phyloP scores from a whole-genome alignment of 2,888 invertebrate species.

The Euphydryas editha region DNA sequence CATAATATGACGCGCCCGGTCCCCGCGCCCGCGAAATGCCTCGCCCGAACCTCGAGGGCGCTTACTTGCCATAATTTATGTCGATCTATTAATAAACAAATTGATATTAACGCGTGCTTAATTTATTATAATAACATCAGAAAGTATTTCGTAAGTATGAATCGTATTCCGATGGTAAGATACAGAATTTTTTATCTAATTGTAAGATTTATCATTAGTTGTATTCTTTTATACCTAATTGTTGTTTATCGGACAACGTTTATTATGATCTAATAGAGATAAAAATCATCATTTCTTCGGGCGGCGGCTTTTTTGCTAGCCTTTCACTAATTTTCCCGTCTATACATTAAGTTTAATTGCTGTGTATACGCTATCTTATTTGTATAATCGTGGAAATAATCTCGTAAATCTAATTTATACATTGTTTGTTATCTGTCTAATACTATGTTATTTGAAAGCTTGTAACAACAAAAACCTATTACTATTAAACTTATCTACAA shows the following conservation, averaged over 20 bases:
- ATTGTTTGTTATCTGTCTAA: slow-evolving; percentile 24
- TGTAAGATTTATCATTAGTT: background rate
- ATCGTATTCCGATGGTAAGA: background rate
- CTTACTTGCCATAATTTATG: slow-evolving; percentile 81
- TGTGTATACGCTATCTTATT: slow-evolving; percentile 38
- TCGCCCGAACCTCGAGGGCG: slow-evolving; percentile 69
- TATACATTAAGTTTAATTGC: slow-evolving; percentile 50
- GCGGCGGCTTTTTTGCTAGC: slow-evolving; percentile 54
- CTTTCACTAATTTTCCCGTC: slow-evolving; percentile 50
- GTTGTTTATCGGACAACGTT: slow-evolving; percentile 49
- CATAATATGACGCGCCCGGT: slow-evolving; percentile 81
- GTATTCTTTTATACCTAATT: slow-evolving; percentile 1
- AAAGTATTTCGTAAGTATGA: slow-evolving; percentile 13
- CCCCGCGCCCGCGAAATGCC: slow-evolving; percentile 74
- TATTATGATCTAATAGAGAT: slow-evolving; percentile 59
- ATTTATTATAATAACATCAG: slow-evolving; percentile 38
- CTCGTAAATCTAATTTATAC: slow-evolving; percentile 23
- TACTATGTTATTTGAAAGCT: background rate
- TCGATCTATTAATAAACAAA: slow-evolving; percentile 82
- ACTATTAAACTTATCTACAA: background rate
- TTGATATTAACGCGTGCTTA: slow-evolving; percentile 74
- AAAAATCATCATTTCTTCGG: slow-evolving; percentile 61
- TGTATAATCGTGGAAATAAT: slow-evolving; percentile 30
- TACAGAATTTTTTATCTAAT: background rate
- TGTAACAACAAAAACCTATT: background rate